A percentile compares a stretch with the other conserved stretches of the same genome.
phyloP scores from a whole-genome alignment of 2,113 vertebrate species.

The Noctilio leporinus region DNA sequence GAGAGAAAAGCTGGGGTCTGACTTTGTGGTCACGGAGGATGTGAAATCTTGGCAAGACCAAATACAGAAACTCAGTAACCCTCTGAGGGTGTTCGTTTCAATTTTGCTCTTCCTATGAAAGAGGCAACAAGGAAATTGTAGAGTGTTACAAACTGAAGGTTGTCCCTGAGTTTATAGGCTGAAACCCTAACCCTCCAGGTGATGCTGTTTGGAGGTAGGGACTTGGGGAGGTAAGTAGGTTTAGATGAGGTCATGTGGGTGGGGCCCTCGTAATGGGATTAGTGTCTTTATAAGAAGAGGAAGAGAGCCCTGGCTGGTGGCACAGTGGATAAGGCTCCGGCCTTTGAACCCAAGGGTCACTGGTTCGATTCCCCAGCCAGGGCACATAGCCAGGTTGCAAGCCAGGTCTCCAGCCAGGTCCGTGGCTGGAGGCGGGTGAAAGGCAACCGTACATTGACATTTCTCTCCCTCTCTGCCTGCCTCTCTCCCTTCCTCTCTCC shows the following conservation, averaged over 20 bases:
- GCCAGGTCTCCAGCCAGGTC: no score
- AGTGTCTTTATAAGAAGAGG: not conserved
- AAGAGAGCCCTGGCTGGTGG: no score
- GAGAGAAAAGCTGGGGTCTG: not conserved
- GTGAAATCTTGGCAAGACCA: not conserved
- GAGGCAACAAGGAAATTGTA: not conserved
- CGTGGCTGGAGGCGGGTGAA: no score
- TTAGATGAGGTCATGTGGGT: not conserved
- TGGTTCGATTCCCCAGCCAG: no score
- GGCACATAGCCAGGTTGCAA: no score
- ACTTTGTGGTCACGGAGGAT: not conserved
- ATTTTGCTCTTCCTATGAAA: not conserved
- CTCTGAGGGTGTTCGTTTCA: not conserved
- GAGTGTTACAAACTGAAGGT: not conserved
- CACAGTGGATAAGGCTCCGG: no score
- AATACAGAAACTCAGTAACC: not conserved
- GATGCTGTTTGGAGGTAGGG: not conserved
- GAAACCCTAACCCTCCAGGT: not conserved
- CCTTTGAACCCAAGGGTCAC: no score
- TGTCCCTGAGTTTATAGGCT: not conserved
- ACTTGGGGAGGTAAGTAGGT: not conserved
- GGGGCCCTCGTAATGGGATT: no score
- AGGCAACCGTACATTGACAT: no score
- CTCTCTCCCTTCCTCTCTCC: no score
- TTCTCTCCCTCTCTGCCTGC: no score